Base-by-base conservation (phyloP, 2,113 vertebrate species). In the Sphyrna mokarran region DNA sequence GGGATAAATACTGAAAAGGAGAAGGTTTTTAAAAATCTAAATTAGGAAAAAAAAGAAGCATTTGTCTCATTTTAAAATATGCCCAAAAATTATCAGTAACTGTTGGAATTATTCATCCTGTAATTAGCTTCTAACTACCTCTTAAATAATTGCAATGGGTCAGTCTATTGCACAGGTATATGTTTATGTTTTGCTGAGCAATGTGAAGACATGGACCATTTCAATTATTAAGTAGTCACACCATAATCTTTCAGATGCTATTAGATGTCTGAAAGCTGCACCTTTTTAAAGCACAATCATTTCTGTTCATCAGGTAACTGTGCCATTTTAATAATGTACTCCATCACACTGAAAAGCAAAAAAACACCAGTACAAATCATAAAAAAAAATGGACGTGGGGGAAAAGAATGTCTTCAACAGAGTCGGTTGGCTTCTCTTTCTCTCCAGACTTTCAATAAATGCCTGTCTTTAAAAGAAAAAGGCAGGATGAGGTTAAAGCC, bases 121-220 rank as follows among this genome's bases (percentile, higher is more conserved):
- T n/a, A 91, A 91, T 91, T 91, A 63, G 14, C 10, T 63, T 91
- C 33, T 4, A 63, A 40, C 23, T 58, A 22, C 37, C 89, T 91
- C 33, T 91, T 91, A 63, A 91, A 91, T 91, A 91, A 91, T 63
- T 91, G 58, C 58, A 91, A n/a, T 91, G 58, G 85, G 20, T 63
- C 89, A 63, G 58, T 33, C 58, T 63, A 33, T 91, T 63, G 89
- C 33, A n/a, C 11, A 63, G 58, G 13, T 63, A n/a, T 14, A 63
- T 91, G 58, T 63, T 63, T 33, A 5, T 89, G 26, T 33, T 91
- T 91, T 63, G 61, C 14, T 18, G 89, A 7, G 48, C 48, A 63
- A 29, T 2, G 61, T 63, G 58, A n/a, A n/a, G 3, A 18, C 13
- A 66, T 63, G 14, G 58, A n/a, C 58, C 89, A 63, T 91, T 63